Evolutionary conservation across 2,888 invertebrate species (phyloP), one percentile per base, ranked within the genome.

Genomic region (Andrena marginata): DNA sequence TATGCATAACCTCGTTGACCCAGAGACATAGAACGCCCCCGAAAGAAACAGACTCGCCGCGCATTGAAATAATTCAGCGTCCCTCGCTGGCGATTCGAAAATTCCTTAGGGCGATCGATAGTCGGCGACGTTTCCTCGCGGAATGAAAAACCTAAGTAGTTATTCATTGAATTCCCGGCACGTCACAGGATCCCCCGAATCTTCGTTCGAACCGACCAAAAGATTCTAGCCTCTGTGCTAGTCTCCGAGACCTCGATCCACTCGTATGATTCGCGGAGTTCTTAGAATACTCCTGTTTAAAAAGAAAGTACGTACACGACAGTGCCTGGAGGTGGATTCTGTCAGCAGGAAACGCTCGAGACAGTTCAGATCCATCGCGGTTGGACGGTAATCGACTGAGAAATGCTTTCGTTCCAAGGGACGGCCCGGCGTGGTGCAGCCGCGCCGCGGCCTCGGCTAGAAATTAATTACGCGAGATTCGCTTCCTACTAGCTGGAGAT

Each of bases 391-490:
- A 83, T 82, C 82, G 77, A 82, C 72, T 82, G 59, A 77, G 82
- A 83, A 81, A 81, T 77, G 77, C 70, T 42, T 42, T 42, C 16
- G 16, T 42, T 42, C 16, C 42, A 77, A 82, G 82, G 77, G 72
- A 42, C 33, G 48, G 33, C 42, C 16, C 31, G 62, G 35, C 54
- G 56, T 42, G 23, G 7, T 49, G 51, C 35, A 20, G 62, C 75
- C 56, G n/a, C n/a, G 26, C 54, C 54, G 54, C 51, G 62, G 73
- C 23, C 29, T 48, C 35, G 56, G 75, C 59, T 82, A 65, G 49
- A 80, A 84, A 84, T 83, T 84, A 84, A 84, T 84, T 80, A 84
- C 80, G 62, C 69, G 72, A 83, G 84, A 83, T 83, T 83, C 73
- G 79, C 64, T 75, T 69, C 80, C 72, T 76, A 72, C 54, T 60